Percentiles rank a stretch among this genome's conserved stretches.
Evolutionary conservation across 2,113 vertebrate species (phyloP).

Genomic region (Amphilophus citrinellus): DNA sequence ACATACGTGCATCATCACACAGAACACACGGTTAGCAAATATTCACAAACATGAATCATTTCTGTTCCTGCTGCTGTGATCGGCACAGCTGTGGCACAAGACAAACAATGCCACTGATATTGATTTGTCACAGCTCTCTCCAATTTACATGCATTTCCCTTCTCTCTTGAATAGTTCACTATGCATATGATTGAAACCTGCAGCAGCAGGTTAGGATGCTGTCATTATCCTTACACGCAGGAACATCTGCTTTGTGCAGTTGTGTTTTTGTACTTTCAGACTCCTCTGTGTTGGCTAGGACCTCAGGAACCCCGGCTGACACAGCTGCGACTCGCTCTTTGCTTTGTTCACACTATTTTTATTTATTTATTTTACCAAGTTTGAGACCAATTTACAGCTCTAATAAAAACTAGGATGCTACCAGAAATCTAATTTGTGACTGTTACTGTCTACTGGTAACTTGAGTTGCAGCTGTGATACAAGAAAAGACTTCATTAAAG

Average conservation of each 20-base stretch:
- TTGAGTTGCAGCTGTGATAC: neutral
- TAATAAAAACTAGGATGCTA: neutral
- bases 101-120: neutral
- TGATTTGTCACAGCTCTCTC: neutral
- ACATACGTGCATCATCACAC: neutral
- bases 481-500: neutral
- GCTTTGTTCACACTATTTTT: neutral
- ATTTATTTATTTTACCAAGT: neutral
- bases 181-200: constrained; percentile 6
- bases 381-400: neutral
- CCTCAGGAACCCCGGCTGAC: neutral
- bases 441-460: neutral
- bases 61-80: neutral
- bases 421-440: neutral
- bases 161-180: neutral
- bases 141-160: constrained; percentile 15
- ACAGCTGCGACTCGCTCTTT: neutral
- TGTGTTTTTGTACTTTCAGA: neutral
- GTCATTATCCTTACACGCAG: neutral
- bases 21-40: neutral
- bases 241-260: constrained; percentile 4
- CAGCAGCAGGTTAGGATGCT: neutral
- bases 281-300: neutral
- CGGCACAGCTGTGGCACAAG: neutral
- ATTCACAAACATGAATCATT: neutral